phyloP scores from a whole-genome alignment of 2,888 invertebrate species.

The Spodoptera picta region DNA sequence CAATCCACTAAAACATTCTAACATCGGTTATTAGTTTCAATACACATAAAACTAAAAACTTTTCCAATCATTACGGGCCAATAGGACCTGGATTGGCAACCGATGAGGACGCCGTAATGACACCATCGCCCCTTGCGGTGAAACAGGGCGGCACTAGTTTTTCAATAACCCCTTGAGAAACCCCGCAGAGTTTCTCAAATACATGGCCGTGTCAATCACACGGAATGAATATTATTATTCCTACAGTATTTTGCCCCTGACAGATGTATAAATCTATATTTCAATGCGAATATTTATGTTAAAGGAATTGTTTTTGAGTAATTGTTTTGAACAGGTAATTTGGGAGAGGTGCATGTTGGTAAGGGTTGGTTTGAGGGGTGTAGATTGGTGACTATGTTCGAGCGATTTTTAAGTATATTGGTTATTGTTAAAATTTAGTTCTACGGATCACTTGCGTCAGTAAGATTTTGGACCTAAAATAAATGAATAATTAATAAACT shows the following conservation, averaged over 20 bases:
- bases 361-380: too few species aligned
- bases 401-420: too few species aligned
- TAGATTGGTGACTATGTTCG: too few species aligned
- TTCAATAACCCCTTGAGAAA: conserved; percentile 81
- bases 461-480: too few species aligned
- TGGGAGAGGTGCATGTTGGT: too few species aligned
- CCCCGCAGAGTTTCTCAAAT: conserved; percentile 81
- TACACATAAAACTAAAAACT: conserved; percentile 9
- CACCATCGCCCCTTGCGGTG: conserved; percentile 72
- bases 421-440: too few species aligned
- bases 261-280: conserved; percentile 57
- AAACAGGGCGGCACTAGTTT: conserved; percentile 80
- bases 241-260: conserved; percentile 54
- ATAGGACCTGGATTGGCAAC: conserved; percentile 28
- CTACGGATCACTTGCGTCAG: too few species aligned
- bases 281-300: conserved; percentile 28
- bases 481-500: too few species aligned
- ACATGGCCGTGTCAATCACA: conserved; percentile 70
- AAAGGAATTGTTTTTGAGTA: conserved; percentile 35
- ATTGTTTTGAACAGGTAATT: conserved; percentile 21
- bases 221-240: conserved; percentile 56
- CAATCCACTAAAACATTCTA: too few species aligned
- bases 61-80: conserved; percentile 35
- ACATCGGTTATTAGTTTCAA: too few species aligned
- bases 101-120: conserved; percentile 43